phyloP scores from a whole-genome alignment of 2,113 vertebrate species.

The Pyrgilauda ruficollis region DNA sequence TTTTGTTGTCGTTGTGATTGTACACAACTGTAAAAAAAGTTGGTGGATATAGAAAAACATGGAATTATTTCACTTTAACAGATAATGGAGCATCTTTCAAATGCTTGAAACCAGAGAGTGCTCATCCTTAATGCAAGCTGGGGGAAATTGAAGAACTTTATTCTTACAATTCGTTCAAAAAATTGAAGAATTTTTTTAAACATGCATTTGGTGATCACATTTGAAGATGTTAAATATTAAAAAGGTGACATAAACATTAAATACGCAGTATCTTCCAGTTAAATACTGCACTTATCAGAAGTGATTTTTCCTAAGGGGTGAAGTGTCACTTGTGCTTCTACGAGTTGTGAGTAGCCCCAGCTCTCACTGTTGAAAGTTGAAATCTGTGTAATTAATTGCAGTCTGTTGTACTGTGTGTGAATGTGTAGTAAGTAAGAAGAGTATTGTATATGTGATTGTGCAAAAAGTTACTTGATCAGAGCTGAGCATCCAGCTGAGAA shows the following conservation, averaged over 20 bases:
- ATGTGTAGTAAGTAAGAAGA: conserved; percentile 13
- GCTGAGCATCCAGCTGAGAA: conserved; percentile 14
- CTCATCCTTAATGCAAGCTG: conserved; percentile 1
- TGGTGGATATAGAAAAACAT: conserved; percentile 21
- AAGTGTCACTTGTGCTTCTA: conserved; percentile 63
- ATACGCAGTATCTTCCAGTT: conserved; percentile 60
- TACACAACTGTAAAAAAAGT: background rate
- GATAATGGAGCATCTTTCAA: conserved; percentile 28
- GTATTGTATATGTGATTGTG: background rate
- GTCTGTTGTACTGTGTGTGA: conserved; percentile 13
- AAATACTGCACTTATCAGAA: conserved; percentile 67
- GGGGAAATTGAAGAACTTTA: conserved; percentile 22
- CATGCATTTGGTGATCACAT: conserved; percentile 13
- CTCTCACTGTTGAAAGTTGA: conserved; percentile 48
- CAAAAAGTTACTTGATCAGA: background rate
- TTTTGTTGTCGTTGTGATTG: background rate
- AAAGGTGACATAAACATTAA: conserved; percentile 48
- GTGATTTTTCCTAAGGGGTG: conserved; percentile 60
- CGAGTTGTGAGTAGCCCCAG: conserved; percentile 43
- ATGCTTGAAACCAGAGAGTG: conserved; percentile 27
- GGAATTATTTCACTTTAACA: conserved; percentile 19
- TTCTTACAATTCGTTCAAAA: conserved; percentile 8
- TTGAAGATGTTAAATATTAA: conserved; percentile 35
- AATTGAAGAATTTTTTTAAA: conserved; percentile 20
- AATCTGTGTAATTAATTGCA: conserved; percentile 51